Evolutionary conservation across 2,888 invertebrate species (phyloP).

Genomic region (Sthenelais limicola): DNA sequence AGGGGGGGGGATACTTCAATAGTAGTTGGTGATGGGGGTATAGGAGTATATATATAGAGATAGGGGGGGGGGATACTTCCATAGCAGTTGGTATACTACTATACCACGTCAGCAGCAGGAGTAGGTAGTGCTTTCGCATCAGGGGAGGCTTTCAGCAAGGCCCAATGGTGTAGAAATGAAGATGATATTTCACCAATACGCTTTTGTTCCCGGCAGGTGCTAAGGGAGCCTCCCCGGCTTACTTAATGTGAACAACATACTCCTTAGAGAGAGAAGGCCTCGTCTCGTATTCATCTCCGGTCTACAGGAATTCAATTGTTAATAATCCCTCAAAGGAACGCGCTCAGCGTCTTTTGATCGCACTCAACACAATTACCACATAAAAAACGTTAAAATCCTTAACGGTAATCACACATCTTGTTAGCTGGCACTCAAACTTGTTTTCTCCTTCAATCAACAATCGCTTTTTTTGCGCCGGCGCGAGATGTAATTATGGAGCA

Average conservation of each 20-base stretch:
- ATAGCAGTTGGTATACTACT: no score
- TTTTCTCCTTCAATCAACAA: slow-evolving; percentile 30
- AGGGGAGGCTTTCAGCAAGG: slow-evolving; percentile 1
- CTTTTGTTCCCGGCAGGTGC: slow-evolving; percentile 35
- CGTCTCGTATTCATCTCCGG: background rate
- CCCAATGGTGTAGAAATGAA: slow-evolving; percentile 23
- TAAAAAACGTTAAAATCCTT: slow-evolving; percentile 6
- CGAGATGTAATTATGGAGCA: slow-evolving; percentile 16
- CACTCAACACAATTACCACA: slow-evolving; percentile 33
- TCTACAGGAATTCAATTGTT: slow-evolving; percentile 34
- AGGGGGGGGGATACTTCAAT: no score
- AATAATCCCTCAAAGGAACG: slow-evolving; percentile 36
- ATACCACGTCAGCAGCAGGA: no score
- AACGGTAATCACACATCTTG: slow-evolving; percentile 12
- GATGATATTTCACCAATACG: slow-evolving; percentile 37
- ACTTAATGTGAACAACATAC: slow-evolving; percentile 26
- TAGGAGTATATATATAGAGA: no score
- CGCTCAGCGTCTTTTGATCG: slow-evolving; percentile 31
- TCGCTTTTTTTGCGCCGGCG: slow-evolving; percentile 8
- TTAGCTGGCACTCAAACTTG: slow-evolving; percentile 31
- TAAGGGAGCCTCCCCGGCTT: slow-evolving; percentile 14
- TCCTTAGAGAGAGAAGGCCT: slow-evolving; percentile 17
- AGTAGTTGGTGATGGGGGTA: no score
- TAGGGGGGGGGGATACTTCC: no score
- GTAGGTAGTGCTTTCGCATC: no score